These are phyloP conservation scores for Cheilosia vulpina DNA, from an alignment of 2,888 invertebrate species.

Conservation along the genomic window DNA sequence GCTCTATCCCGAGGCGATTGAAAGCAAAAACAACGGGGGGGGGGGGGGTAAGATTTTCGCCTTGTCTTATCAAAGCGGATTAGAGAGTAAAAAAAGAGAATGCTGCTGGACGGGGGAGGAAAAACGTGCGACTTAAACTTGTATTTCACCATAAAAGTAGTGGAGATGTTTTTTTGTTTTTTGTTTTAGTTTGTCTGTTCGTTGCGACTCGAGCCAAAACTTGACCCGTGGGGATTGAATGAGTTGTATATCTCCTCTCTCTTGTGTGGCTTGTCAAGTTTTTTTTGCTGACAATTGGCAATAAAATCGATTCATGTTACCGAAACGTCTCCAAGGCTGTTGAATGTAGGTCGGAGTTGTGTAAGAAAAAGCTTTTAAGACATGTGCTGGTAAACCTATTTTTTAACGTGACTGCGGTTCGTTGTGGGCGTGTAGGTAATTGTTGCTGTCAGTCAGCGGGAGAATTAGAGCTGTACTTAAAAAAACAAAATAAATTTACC, in stretches of 20 bases:
- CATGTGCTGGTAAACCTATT: not conserved
- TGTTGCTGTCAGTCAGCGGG: too few relatives aligned
- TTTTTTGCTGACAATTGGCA: constrained; percentile 12
- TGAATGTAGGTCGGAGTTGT: constrained; percentile 47
- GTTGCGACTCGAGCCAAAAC: constrained; percentile 35
- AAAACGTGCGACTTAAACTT: constrained; percentile 9
- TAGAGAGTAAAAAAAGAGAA: not conserved
- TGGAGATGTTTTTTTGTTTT: constrained; percentile 2
- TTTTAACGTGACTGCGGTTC: not conserved
- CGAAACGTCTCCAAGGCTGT: constrained; percentile 31
- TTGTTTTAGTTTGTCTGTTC: constrained; percentile 23
- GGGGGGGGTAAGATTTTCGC: not conserved
- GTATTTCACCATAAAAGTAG: not conserved
- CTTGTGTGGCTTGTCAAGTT: not conserved
- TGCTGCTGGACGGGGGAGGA: not conserved
- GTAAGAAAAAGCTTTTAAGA: constrained; percentile 18
- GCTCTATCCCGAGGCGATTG: constrained; percentile 2
- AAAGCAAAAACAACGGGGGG: not conserved
- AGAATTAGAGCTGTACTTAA: too few relatives aligned
- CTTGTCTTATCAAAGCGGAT: constrained; percentile 34
- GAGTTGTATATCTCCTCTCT: not conserved
- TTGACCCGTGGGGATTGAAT: constrained; percentile 32
- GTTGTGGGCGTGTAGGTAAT: not conserved
- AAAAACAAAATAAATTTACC: too few relatives aligned
- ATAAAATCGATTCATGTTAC: constrained; percentile 34